These are phyloP conservation scores for Gallinago paraguaiae DNA, from an alignment of 2,113 vertebrate genomes.

Conservation along the genomic window DNA sequence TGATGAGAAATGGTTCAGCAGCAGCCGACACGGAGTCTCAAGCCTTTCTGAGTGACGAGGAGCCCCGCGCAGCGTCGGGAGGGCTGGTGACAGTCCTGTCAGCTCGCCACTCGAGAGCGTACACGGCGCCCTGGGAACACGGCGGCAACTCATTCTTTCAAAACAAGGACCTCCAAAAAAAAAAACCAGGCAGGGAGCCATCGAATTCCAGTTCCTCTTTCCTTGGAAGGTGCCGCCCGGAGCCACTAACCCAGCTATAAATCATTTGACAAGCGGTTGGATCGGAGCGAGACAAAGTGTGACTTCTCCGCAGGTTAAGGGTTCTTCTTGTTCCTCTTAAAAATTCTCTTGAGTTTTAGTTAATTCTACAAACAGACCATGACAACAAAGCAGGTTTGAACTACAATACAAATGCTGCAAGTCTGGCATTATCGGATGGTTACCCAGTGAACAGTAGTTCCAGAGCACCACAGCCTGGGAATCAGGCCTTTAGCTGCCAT, in stretches of 20 bases:
- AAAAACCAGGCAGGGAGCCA: not conserved
- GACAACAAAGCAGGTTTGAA: slow-evolving; percentile 62
- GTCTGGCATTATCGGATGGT: slow-evolving; percentile 56
- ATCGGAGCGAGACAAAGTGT: not conserved
- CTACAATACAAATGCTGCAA: slow-evolving; percentile 69
- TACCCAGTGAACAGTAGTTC: slow-evolving; percentile 61
- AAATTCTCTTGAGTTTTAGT: slow-evolving; percentile 35
- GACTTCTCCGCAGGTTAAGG: not conserved
- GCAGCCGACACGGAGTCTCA: not conserved
- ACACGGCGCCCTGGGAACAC: not conserved
- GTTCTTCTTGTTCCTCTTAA: slow-evolving; percentile 47
- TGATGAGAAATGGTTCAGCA: not conserved
- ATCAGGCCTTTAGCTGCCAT: slow-evolving; percentile 67
- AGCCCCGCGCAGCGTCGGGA: fast-evolving
- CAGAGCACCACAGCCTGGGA: slow-evolving; percentile 60
- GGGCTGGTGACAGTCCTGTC: not conserved
- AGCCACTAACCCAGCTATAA: not conserved
- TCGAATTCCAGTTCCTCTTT: not conserved
- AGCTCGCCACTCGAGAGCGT: not conserved
- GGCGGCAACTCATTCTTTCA: not conserved
- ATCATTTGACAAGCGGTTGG: not conserved
- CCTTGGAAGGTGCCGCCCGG: not conserved
- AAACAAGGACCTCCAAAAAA: not conserved
- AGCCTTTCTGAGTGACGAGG: not conserved
- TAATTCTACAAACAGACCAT: slow-evolving; percentile 66